A percentile compares a stretch with the other conserved stretches of the same genome.
phyloP scores from a whole-genome alignment of 1,140 invertebrate species.

The Lasioglossum albipes region DNA sequence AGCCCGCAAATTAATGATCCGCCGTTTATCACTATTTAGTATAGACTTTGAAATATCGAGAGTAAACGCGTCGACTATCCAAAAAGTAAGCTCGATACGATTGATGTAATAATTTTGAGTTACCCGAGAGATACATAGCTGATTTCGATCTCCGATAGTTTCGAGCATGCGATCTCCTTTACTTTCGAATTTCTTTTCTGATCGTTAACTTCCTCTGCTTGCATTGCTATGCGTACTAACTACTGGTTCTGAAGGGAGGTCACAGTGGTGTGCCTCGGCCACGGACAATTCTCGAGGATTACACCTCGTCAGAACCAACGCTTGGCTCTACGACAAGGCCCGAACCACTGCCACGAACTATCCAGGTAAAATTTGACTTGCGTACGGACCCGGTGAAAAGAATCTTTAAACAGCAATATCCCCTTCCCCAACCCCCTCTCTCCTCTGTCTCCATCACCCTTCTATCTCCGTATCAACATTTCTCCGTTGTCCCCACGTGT shows the following conservation, averaged over 20 bases:
- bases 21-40: too few species aligned
- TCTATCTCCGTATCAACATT: neutral
- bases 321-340: slow-evolving; percentile 74
- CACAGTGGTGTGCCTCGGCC: slow-evolving; percentile 77
- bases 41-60: too few species aligned
- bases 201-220: slow-evolving; percentile 74
- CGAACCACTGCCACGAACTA: slow-evolving; percentile 76
- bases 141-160: slow-evolving; percentile 3
- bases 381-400: slow-evolving; percentile 35
- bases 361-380: slow-evolving; percentile 75
- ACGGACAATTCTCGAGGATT: slow-evolving; percentile 79
- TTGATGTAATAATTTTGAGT: neutral
- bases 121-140: neutral
- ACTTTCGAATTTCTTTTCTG: slow-evolving; percentile 66
- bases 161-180: slow-evolving; percentile 56
- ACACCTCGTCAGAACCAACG: slow-evolving; percentile 75
- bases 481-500: neutral
- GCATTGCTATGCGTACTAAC: slow-evolving; percentile 78
- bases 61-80: neutral
- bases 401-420: slow-evolving; percentile 7
- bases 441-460: too few species aligned
- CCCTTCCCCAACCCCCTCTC: too few species aligned
- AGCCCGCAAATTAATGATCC: too few species aligned
- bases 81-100: neutral
- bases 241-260: slow-evolving; percentile 79